A percentile compares a stretch with the other conserved stretches of the same genome.
Conservation (phyloP, 92 coral and sea anemone species). For the Paragorgia papillata region DNA sequence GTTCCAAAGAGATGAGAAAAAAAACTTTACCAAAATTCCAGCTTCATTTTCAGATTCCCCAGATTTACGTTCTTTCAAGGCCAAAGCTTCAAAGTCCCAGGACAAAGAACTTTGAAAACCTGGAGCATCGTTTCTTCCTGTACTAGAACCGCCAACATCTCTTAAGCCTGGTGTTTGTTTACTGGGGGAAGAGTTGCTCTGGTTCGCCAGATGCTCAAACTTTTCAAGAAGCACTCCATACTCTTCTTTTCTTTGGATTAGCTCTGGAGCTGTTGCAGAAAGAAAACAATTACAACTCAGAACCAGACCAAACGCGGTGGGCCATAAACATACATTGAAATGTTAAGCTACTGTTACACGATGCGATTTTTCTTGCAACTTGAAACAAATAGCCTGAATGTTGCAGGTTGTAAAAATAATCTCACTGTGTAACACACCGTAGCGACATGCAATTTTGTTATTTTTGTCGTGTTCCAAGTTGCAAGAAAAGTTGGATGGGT, state of each 20-base stretch:
- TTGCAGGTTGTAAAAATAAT: too few species aligned
- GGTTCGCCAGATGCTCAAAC: not conserved
- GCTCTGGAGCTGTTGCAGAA: too few species aligned
- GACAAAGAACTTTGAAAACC: not conserved
- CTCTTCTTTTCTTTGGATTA: not conserved
- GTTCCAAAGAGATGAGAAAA: too few species aligned
- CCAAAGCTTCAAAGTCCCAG: constrained; percentile 11
- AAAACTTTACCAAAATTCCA: constrained; percentile 2
- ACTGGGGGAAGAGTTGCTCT: not conserved
- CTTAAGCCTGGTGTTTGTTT: not conserved
- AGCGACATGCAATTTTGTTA: too few species aligned
- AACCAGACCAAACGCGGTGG: too few species aligned
- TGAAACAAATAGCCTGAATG: too few species aligned
- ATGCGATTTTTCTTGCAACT: not conserved
- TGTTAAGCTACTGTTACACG: too few species aligned
- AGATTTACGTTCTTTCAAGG: not conserved
- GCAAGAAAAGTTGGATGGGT: too few species aligned
- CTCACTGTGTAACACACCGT: too few species aligned
- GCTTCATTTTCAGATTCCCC: not conserved
- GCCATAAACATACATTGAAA: too few species aligned
- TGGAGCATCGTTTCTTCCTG: not conserved
- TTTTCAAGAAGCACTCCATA: not conserved
- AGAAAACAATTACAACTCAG: too few species aligned
- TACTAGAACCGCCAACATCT: not conserved
- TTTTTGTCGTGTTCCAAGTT: too few species aligned